Conservation (phyloP, 1,140 invertebrate genomes). For the Solen grandis region DNA sequence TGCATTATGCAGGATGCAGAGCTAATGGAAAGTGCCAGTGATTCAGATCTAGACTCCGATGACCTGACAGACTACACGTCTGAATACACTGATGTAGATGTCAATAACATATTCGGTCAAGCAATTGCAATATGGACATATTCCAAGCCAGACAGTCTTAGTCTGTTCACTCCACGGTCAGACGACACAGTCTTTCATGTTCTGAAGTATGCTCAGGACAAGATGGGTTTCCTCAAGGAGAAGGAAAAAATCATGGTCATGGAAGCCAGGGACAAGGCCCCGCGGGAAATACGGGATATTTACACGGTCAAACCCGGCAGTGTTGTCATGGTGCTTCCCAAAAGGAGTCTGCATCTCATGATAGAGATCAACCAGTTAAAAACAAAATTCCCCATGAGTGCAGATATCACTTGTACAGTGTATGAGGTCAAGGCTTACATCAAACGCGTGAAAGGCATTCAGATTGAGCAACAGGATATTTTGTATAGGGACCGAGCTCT, state of each 20-base stretch:
- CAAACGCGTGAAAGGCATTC: constrained; percentile 68
- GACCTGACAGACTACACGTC: constrained; percentile 46
- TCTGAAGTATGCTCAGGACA: constrained; percentile 65
- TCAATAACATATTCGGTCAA: constrained; percentile 60
- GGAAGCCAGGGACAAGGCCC: constrained; percentile 55
- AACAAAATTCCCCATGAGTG: constrained; percentile 63
- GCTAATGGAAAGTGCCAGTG: constrained; percentile 42
- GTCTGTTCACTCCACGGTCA: constrained; percentile 86
- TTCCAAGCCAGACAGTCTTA: constrained; percentile 87
- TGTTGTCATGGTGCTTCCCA: constrained; percentile 70
- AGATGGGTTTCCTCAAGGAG: constrained; percentile 61
- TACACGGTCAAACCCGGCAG: constrained; percentile 61
- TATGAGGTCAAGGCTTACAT: constrained; percentile 66
- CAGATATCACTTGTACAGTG: constrained; percentile 66
- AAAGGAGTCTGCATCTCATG: constrained; percentile 56
- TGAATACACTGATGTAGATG: constrained; percentile 57
- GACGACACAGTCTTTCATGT: constrained; percentile 63
- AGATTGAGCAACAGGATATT: constrained; percentile 69
- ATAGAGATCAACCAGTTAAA: constrained; percentile 72
- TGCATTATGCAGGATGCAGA: constrained; percentile 39
- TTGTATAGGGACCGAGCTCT: constrained; percentile 68
- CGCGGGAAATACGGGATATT: constrained; percentile 63
- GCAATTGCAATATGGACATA: constrained; percentile 93
- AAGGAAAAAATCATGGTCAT: constrained; percentile 69
- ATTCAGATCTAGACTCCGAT: constrained; percentile 53